Evolutionary conservation across 2,797 vertebrate species (phyloP), one percentile per base, ranked within the genome.

Genomic region (Gallinago stenura): DNA sequence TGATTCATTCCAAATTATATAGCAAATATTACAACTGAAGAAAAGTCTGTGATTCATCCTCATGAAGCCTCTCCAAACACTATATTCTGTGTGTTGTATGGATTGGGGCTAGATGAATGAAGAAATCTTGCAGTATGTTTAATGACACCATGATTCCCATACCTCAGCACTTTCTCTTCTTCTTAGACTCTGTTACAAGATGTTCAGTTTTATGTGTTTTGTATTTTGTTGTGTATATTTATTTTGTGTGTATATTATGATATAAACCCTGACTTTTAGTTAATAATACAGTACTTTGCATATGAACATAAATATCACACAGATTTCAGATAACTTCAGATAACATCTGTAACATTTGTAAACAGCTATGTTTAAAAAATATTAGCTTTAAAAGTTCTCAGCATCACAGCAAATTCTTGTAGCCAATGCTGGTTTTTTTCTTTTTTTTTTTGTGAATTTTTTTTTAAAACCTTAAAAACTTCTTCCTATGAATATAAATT

Each of bases 321-420:
- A 37, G 22, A 66, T n/a, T 71, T 78, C 33, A 73, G 3, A 22
- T n/a, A 82, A 20, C 6, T 37, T 64, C 10, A 39, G 37, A 39
- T 39, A 39, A 39, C 12, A 37, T 37, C 7, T 72, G 7, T 21
- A 76, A 56, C 2, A 25, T 30, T 71, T 75, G 3, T 31, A 20
- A 66, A 66, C 4, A 53, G 12, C 16, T 53, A 2, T 2, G 3
- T 66, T 81, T 79, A 8, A 43, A 65, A 80, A 83, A 28, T 54
- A 25, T 6, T 20, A 21, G 2, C 7, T 93, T 45, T 58, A 30
- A 48, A 70, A 78, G 12, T 66, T 75, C 31, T 70, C 30, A 41
- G 3, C 17, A 33, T 1, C 0, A 9, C 10, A 73, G 1, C 8
- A 83, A 11, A 43, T 7, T 41, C 13, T 35, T 65, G 15, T 39